Conservation (phyloP, 1,140 invertebrate genomes). For the Piezodorus guildinii region DNA sequence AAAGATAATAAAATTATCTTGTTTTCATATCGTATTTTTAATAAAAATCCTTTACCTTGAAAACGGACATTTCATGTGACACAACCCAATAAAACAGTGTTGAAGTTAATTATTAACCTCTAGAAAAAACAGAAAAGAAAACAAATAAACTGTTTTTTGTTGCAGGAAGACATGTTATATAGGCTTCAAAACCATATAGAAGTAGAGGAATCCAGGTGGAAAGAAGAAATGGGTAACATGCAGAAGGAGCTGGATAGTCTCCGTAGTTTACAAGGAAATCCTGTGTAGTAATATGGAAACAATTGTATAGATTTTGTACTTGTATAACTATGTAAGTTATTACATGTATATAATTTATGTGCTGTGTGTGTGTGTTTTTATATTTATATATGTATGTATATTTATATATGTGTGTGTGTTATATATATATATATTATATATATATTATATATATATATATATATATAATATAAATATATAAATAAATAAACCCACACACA, state of each 20-base stretch:
- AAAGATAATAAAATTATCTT: too few relatives aligned
- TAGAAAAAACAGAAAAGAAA: too few relatives aligned
- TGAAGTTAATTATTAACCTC: too few relatives aligned
- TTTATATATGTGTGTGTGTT: background rate
- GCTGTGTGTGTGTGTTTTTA: background rate
- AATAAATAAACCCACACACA: too few relatives aligned
- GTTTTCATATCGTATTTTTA: too few relatives aligned
- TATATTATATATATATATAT: background rate
- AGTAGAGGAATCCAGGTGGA: slow-evolving; percentile 6
- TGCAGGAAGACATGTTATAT: slow-evolving; percentile 8
- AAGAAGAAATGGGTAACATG: background rate
- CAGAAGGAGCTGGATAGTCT: slow-evolving; percentile 1
- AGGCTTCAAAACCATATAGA: slow-evolving; percentile 5
- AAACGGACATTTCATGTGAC: too few relatives aligned
- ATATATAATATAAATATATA: background rate
- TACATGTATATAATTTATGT: background rate
- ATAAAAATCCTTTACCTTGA: too few relatives aligned
- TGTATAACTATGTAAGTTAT: background rate
- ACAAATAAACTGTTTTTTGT: background rate
- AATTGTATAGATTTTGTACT: background rate
- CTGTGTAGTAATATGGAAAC: background rate
- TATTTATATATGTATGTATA: background rate
- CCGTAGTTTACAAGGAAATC: background rate
- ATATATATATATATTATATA: too few relatives aligned
- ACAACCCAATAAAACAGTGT: too few relatives aligned